Conservation (phyloP, 2,888 invertebrate species). For the Eremobia ochroleuca region DNA sequence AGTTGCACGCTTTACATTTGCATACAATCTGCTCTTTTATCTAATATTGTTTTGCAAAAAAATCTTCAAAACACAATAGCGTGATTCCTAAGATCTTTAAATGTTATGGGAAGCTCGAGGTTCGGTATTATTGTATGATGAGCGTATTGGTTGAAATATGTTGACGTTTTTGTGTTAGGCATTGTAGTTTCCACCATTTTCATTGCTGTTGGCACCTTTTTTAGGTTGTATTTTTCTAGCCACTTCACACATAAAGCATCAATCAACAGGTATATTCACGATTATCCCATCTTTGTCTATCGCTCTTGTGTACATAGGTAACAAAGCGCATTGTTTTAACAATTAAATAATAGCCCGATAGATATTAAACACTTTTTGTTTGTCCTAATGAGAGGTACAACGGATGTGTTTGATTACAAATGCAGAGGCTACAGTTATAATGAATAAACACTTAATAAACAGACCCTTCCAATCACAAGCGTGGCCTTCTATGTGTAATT, state of each 20-base stretch:
- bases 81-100: constrained; percentile 24
- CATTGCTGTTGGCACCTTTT: not conserved
- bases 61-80: constrained; percentile 38
- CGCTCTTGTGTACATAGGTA: constrained; percentile 49
- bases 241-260: constrained; percentile 18
- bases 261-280: constrained; percentile 19
- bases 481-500: constrained; percentile 55
- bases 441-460: constrained; percentile 64
- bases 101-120: constrained; percentile 13
- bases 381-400: constrained; percentile 71
- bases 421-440: constrained; percentile 27
- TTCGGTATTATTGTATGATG: not conserved
- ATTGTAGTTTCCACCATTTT: not conserved
- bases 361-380: constrained; percentile 81
- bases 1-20: constrained; percentile 68
- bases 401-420: constrained; percentile 69
- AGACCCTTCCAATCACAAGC: constrained; percentile 51
- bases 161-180: not conserved
- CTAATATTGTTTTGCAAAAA: constrained; percentile 49
- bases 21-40: constrained; percentile 68
- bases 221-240: not conserved
- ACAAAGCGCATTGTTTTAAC: constrained; percentile 83
- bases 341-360: constrained; percentile 77
- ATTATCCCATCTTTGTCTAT: constrained; percentile 61
- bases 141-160: not conserved